Evolutionary conservation across 2,888 invertebrate genomes (phyloP).

Genomic region (Arge pagana): DNA sequence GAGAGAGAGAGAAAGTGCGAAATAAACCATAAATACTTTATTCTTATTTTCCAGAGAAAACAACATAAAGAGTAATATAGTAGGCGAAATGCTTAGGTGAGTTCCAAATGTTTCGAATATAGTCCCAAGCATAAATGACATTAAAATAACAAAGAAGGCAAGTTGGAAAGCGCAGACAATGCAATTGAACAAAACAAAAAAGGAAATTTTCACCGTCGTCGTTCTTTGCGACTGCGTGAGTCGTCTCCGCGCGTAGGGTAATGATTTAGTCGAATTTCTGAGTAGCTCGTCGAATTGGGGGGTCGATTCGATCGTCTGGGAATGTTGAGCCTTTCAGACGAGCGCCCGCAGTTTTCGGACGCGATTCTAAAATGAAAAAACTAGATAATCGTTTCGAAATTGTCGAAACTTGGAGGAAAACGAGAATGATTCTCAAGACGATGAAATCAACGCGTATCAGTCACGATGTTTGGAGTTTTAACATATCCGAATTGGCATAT

Average conservation of each 20-base stretch:
- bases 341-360: no score
- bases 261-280: no score
- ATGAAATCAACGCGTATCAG: no score
- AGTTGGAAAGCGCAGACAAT: not conserved
- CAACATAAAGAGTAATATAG: not conserved
- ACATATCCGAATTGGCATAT: constrained; percentile 18
- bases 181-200: not conserved
- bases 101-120: not conserved
- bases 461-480: no score
- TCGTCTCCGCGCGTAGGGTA: no score
- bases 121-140: not conserved
- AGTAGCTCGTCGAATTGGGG: no score
- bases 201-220: constrained; percentile 30
- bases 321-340: no score
- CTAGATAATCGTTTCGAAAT: no score
- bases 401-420: constrained; percentile 10
- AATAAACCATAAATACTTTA: not conserved
- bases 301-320: constrained; percentile 24
- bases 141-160: not conserved
- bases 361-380: no score
- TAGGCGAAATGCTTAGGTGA: not conserved
- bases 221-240: no score
- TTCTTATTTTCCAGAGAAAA: constrained; percentile 16
- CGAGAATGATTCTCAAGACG: constrained; percentile 2
- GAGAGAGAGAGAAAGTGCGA: not conserved